Evolutionary conservation across 2,113 vertebrate species (phyloP), one percentile per base, ranked within the genome.

Genomic region (Pomatostomus ruficeps): DNA sequence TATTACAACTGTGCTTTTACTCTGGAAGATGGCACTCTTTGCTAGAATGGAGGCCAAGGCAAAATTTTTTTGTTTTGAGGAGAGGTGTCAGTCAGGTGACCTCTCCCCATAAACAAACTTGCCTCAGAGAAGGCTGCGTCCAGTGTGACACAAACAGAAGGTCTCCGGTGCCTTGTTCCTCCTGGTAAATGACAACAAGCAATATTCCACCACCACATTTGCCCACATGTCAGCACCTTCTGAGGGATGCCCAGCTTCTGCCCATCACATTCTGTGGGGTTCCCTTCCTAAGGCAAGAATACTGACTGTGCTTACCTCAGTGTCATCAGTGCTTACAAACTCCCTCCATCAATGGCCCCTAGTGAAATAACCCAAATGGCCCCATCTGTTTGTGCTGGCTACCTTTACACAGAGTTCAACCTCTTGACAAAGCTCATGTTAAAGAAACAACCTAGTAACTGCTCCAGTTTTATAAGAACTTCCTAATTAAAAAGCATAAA

Each of bases 91-190:
- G 13, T n/a, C 61, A 29, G 22, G 20, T 82, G 74, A 43, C 16
- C 22, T 42, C 26, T 63, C 9, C 73, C 72, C 19, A 43, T 36
- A 38, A 87, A 29, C 23, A 84, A 71, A 55, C 23, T 49, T 40
- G 23, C 12, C 23, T 36, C 68, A 52, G 66, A 85, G 61, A 35
- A 72, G 40, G 22, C 19, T 71, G 33, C 0, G 0, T 38, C 62
- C 43, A 31, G 23, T 40, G n/a, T 20, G 42, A 28, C 2, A 4
- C 22, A 35, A n/a, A 14, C 29, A 52, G 36, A 54, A 76, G 8
- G 12, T 26, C 26, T 28, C 55, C 0, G 0, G 7, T 45, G 22
- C 28, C 33, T 77, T 8, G 0, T 54, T 92, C 46, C 23, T 88
- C 24, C 33, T 43, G 20, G 25, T 42, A 52, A 63, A n/a, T 7